Percentiles rank a stretch among this genome's conserved stretches.
These are phyloP conservation scores for Dermolepida albohirtum DNA, from an alignment of 2,888 invertebrate genomes.

Conservation along the genomic window DNA sequence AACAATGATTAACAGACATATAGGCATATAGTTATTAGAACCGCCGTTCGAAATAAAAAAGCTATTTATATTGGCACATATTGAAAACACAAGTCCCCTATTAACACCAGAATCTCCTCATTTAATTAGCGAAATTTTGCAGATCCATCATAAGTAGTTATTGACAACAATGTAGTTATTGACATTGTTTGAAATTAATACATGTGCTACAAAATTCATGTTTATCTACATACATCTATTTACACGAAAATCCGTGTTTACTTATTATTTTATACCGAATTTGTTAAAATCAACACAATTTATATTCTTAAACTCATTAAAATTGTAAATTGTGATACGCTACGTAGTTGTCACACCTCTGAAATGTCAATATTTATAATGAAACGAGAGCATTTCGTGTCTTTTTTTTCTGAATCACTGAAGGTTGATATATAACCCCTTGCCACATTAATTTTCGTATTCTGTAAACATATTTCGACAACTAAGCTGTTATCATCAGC, in stretches of 20 bases:
- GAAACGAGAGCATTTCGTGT: neutral
- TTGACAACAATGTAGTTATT: neutral
- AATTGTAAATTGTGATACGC: neutral
- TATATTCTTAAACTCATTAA: neutral
- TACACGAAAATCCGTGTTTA: neutral
- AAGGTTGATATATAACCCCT: too few species aligned
- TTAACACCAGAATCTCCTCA: neutral
- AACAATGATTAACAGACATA: too few species aligned
- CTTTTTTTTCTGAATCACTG: too few species aligned
- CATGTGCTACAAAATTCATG: neutral
- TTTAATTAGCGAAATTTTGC: slow-evolving; percentile 29
- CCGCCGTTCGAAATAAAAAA: too few species aligned
- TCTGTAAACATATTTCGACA: too few species aligned
- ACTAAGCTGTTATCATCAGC: too few species aligned
- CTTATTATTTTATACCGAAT: slow-evolving; percentile 4
- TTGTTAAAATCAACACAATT: too few species aligned
- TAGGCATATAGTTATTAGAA: too few species aligned
- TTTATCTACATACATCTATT: neutral
- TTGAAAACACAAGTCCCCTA: neutral
- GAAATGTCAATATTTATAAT: slow-evolving; percentile 17
- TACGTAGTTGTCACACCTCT: slow-evolving; percentile 15
- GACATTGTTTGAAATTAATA: neutral
- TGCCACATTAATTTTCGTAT: too few species aligned
- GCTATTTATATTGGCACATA: too few species aligned
- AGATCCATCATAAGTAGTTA: neutral